Conservation (phyloP, 1,140 invertebrate species). For the Arion vulgaris region DNA sequence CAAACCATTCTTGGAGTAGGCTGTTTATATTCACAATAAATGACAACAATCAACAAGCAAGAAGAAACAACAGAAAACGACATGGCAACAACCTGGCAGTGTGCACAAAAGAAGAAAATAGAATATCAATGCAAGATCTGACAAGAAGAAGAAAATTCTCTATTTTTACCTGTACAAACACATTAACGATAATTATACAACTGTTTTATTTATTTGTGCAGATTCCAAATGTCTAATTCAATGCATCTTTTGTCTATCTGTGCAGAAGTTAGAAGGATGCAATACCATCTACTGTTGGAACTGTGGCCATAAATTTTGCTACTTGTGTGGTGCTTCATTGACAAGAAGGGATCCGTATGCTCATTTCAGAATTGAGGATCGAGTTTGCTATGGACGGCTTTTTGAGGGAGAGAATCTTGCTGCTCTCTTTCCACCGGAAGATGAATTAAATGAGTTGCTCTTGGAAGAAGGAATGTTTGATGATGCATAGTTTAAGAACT, state of each 20-base stretch:
- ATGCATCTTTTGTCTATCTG: not conserved
- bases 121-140: no score
- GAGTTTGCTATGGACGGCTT: not conserved
- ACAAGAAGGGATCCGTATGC: conserved; percentile 7
- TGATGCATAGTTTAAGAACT: conserved; percentile 18
- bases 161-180: no score
- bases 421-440: not conserved
- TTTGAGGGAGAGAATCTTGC: conserved; percentile 16
- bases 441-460: not conserved
- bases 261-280: conserved; percentile 30
- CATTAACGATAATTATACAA: no score
- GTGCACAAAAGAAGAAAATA: no score
- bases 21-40: no score
- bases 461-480: conserved; percentile 33
- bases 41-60: not conserved
- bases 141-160: no score
- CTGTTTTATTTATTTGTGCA: not conserved
- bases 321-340: not conserved
- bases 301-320: conserved; percentile 30
- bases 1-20: no score
- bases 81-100: no score
- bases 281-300: conserved; percentile 18
- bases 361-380: not conserved
- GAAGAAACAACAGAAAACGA: no score
- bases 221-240: not conserved